Conservation (phyloP, 1,140 invertebrate species). For the Drosophila saltans region DNA sequence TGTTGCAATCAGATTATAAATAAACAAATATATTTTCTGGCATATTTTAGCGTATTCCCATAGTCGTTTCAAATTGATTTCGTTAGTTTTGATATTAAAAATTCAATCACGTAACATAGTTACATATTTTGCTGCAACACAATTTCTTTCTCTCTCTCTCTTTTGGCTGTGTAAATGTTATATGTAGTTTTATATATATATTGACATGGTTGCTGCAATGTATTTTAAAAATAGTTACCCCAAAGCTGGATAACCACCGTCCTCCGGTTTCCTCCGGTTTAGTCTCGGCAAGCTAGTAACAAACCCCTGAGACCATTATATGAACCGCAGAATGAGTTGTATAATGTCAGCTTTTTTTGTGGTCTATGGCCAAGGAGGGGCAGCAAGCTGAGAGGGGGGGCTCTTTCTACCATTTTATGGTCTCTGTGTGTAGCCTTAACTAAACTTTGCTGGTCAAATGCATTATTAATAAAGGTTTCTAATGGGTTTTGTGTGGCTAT, state of each 20-base stretch:
- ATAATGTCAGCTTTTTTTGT: constrained; percentile 22
- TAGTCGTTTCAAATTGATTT: not conserved
- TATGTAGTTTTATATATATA: constrained; percentile 23
- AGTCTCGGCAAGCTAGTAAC: not conserved
- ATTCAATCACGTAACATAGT: constrained; percentile 47
- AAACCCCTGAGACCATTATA: constrained; percentile 9
- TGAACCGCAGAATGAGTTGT: constrained; percentile 14
- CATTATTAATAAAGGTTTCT: constrained; percentile 57
- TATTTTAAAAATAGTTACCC: constrained; percentile 37
- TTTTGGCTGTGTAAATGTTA: constrained; percentile 32
- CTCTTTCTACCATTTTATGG: constrained; percentile 13
- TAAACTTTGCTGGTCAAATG: constrained; percentile 47
- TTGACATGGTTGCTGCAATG: constrained; percentile 48
- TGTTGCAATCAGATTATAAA: no score
- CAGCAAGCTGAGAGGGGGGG: not conserved
- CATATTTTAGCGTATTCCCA: not conserved
- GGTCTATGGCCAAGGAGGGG: not conserved
- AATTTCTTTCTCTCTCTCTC: constrained; percentile 11
- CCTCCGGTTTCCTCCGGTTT: not conserved
- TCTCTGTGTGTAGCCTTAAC: constrained; percentile 18
- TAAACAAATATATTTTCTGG: no score
- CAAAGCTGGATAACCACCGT: not conserved
- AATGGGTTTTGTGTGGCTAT: constrained; percentile 57
- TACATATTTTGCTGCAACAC: constrained; percentile 12
- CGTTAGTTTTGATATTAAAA: constrained; percentile 25